phyloP scores from a whole-genome alignment of 2,797 vertebrate genomes.

The Scolopax rusticola region DNA sequence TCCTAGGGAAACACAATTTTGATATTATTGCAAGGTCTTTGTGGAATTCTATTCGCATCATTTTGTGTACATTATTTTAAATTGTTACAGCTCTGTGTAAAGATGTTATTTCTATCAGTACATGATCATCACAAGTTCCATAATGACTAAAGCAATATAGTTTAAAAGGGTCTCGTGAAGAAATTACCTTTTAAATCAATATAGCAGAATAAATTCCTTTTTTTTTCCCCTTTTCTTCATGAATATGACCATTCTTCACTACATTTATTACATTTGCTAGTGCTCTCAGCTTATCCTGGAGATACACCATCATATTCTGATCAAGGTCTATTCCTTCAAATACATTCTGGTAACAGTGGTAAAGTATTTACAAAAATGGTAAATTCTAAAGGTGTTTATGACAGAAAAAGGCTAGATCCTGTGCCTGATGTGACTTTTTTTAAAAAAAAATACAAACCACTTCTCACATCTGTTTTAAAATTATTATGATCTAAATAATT shows the following conservation, averaged over 20 bases:
- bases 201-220: background rate
- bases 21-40: background rate
- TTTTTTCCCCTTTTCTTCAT: background rate
- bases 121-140: background rate
- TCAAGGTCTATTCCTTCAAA: background rate
- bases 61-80: background rate
- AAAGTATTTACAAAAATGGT: background rate
- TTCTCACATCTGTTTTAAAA: background rate
- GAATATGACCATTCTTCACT: background rate
- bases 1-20: background rate
- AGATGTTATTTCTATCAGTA: background rate
- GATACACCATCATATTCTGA: background rate
- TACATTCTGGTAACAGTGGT: background rate
- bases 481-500: background rate
- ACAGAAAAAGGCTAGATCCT: background rate
- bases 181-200: conserved; percentile 12
- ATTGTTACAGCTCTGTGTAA: background rate
- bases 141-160: background rate
- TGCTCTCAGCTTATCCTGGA: background rate
- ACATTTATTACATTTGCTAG: background rate
- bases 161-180: background rate
- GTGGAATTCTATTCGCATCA: background rate
- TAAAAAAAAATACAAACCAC: background rate
- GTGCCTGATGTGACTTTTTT: background rate
- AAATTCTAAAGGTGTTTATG: background rate